Percentiles rank a stretch among this genome's conserved stretches.
Conservation (phyloP, 2,113 vertebrate genomes). For the Catagonus wagneri region DNA sequence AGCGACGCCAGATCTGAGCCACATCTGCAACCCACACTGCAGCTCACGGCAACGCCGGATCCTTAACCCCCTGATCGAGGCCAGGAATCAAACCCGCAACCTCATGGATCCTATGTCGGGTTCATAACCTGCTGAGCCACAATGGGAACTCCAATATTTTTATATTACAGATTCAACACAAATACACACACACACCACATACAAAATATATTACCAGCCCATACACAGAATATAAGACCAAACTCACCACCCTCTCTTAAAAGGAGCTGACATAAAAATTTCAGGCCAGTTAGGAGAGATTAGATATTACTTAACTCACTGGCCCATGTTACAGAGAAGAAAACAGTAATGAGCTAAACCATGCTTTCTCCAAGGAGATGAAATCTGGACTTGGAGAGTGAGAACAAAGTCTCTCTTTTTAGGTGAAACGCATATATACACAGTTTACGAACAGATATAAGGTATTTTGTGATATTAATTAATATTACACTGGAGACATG, state of each 20-base stretch:
- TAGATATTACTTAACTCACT: background rate
- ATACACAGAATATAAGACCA: background rate
- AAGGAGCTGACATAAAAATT: background rate
- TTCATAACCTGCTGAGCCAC: no score
- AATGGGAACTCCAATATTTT: background rate
- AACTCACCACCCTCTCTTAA: background rate
- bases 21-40: no score
- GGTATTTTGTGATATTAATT: background rate
- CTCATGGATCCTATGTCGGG: no score
- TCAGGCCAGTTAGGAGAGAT: background rate
- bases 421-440: background rate
- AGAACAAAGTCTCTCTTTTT: background rate
- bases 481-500: background rate
- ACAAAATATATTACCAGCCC: background rate
- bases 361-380: background rate
- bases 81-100: no score
- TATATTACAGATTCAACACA: background rate
- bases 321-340: background rate
- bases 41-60: no score
- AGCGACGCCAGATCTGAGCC: no score
- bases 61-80: no score
- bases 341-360: background rate
- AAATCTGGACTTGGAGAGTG: background rate
- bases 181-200: no score
- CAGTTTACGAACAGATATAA: background rate